phyloP scores from a whole-genome alignment of 2,888 invertebrate genomes.

The Cheilosia soror region DNA sequence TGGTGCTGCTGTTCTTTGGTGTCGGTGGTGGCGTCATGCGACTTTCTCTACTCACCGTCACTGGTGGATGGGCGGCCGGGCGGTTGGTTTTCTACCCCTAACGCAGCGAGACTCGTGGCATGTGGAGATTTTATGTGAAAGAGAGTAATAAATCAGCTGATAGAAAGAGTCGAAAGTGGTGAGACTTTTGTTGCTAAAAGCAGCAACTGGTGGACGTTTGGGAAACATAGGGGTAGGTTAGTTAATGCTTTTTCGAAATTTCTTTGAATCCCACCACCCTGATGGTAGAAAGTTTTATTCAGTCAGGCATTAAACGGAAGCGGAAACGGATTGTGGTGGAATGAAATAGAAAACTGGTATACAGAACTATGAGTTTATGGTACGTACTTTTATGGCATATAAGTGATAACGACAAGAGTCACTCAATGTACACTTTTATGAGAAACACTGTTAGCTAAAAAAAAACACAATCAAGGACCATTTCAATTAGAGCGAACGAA shows the following conservation, averaged over 20 bases:
- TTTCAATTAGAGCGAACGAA: no score
- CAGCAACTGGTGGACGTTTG: constrained; percentile 61
- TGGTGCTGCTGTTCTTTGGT: constrained; percentile 38
- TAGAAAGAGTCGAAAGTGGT: constrained; percentile 5
- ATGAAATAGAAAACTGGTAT: background rate
- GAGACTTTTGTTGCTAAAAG: constrained; percentile 41
- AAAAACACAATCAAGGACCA: no score
- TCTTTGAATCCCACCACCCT: background rate
- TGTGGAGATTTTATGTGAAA: constrained; percentile 19
- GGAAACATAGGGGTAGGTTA: constrained; percentile 35
- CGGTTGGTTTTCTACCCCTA: constrained; percentile 45
- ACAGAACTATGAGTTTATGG: background rate
- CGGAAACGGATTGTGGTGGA: background rate
- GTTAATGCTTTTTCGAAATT: constrained; percentile 34
- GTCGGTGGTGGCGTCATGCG: constrained; percentile 59
- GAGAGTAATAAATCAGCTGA: constrained; percentile 30
- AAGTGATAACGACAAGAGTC: background rate
- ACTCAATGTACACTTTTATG: constrained; percentile 22
- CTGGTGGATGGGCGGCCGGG: constrained; percentile 32
- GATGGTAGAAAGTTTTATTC: background rate
- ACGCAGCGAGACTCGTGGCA: constrained; percentile 59
- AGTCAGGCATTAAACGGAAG: background rate
- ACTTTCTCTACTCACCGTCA: constrained; percentile 43
- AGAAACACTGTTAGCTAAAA: background rate
- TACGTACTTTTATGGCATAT: background rate